These are phyloP conservation scores for Chloroclysta siterata DNA, from an alignment of 2,888 invertebrate species.

Conservation along the genomic window DNA sequence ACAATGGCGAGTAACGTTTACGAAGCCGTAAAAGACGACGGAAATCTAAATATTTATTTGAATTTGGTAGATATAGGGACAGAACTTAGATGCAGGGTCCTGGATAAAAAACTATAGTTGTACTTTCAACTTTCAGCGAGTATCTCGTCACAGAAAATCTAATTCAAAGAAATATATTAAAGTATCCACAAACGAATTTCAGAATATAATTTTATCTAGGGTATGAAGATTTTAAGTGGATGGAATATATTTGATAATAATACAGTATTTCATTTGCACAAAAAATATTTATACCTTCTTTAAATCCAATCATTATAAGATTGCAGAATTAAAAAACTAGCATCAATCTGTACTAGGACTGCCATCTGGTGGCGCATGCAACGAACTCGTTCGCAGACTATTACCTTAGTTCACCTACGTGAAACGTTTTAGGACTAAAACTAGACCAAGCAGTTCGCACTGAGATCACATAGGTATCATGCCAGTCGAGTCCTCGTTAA, in stretches of 20 bases:
- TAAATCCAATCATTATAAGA: background rate
- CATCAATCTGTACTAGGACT: conserved; percentile 5
- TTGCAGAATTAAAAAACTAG: background rate
- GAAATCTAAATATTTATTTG: conserved; percentile 57
- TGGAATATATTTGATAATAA: too few species aligned
- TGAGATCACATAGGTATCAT: conserved; percentile 30
- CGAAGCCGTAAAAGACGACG: conserved; percentile 57
- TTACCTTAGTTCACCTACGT: conserved; percentile 35
- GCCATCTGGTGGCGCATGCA: conserved; percentile 65
- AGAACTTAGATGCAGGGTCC: background rate
- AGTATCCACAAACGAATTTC: too few species aligned
- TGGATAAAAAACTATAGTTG: background rate
- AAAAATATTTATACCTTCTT: too few species aligned
- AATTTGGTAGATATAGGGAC: conserved; percentile 41
- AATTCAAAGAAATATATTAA: too few species aligned
- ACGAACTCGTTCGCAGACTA: conserved; percentile 50
- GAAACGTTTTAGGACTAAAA: conserved; percentile 18
- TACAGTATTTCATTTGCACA: too few species aligned
- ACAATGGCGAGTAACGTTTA: conserved; percentile 63
- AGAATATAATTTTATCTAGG: too few species aligned
- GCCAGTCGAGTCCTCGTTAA: conserved; percentile 18
- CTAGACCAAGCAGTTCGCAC: conserved; percentile 35
- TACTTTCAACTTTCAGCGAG: background rate
- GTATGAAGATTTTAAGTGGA: too few species aligned
- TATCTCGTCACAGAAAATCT: too few species aligned